Evolutionary conservation across 2,797 vertebrate species (phyloP), one percentile per base, ranked within the genome.

Genomic region (Euphonia xanthogaster): DNA sequence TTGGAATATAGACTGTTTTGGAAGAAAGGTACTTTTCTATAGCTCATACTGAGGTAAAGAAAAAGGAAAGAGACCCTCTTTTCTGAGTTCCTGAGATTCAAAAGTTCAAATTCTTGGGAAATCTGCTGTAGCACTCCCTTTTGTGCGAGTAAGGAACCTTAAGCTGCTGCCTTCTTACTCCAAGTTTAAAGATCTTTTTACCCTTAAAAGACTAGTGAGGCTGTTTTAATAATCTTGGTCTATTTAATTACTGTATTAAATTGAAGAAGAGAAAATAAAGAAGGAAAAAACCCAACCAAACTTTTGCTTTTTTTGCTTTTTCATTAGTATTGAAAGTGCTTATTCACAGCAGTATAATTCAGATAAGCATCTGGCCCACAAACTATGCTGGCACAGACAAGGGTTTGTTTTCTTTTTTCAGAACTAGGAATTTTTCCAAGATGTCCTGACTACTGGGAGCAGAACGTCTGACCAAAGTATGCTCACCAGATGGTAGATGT

Each of bases 401-500:
- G 66, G 44, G 14, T 79, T 84, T 88, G 6, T 30, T 65, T 73
- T 62, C 40, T 78, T 60, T 90, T 92, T 86, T 68, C 83, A 86
- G 70, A 78, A 58, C 63, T 92, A 87, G 93, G 93, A 96, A 62
- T 53, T 88, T 90, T 96, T 96, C 94, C 93, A 97, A 95, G 74
- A 82, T 4, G 1, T 82, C 53, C 33, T 86, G 88, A 86, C 88
- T 95, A 86, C 73, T 86, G 76, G 90, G 93, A 97, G 63, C 55
- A 67, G 71, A 82, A 48, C 0, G 2, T 76, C 83, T 84, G 86
- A 96, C 88, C 83, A 77, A 82, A 88, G 71, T 90, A 88, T 88
- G 77, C 53, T 93, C 30, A 93, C 83, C 95, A 96, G 92, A 97
- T 97, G 94, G 92, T 95, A 84, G 77, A 89, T 93, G 55, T 94